Base-by-base conservation (phyloP, 1,140 invertebrate species). In the Pseudomyrmex dendroicus region DNA sequence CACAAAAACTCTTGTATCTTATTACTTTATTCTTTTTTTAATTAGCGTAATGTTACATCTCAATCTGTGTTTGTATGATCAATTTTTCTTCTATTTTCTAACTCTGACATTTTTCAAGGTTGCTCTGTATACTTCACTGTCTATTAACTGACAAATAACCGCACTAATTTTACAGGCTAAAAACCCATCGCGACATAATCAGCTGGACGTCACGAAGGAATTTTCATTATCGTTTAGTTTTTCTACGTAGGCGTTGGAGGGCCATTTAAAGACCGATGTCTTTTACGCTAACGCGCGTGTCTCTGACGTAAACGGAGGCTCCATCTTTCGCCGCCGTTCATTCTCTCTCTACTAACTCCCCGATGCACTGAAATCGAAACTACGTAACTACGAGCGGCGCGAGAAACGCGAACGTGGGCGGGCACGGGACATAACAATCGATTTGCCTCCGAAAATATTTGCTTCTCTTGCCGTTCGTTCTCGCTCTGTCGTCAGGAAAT, bases 381-480 rank as follows among this genome's bases (percentile, higher is more conserved):
- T 74, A 48, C 76, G 64, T 88, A 87, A 84, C 83, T 76, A 54
- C 66, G 86, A 61, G 73, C 13, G 73, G 64, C 17, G 52, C 59
- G 17, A 59, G 59, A 10, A 52, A 67, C 54, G 50, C 35, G 57
- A 70, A 80, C 84, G 80, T 84, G 82, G 82, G 82, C 12, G 77
- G 72, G 62, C 84, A 17, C 54, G 63, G 88, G 46, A 63, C 72
- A 35, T 80, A 63, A 83, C 78, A 89, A 90, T 90, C 89, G 89
- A 90, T 90, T 77, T 66, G 62, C 84, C 78, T 84, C 73, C 80
- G 57, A 90, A 89, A 90, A 89, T 90, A 90, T 90, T 90, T 89
- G 74, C 73, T 84, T 59, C 25, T 35, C 57, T 56, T 76, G 77
- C 62, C 54, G 61, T 4, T 35, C 52, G 66, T 46, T 61, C 22